Evolutionary conservation across 2,888 invertebrate genomes (phyloP).

Genomic region (Sinhomidia bicolor): DNA sequence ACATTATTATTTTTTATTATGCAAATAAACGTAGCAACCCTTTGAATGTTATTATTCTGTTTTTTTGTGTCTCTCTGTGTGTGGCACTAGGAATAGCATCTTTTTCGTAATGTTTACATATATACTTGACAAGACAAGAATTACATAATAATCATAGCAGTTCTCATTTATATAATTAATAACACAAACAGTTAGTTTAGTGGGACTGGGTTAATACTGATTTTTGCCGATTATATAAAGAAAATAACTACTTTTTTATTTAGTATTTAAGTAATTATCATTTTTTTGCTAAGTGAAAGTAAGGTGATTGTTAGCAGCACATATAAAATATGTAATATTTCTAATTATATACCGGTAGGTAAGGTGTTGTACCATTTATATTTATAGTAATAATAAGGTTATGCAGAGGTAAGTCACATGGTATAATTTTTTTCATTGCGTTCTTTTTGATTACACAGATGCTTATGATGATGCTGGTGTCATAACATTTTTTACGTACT

Average conservation of each 20-base stretch:
- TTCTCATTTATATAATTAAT: not conserved
- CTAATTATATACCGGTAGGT: constrained; percentile 22
- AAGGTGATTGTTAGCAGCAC: constrained; percentile 60
- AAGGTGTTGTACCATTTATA: constrained; percentile 28
- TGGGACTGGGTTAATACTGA: constrained; percentile 68
- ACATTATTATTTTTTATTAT: constrained; percentile 30
- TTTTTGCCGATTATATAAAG: constrained; percentile 51
- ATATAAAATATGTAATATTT: constrained; percentile 46
- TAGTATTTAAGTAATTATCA: constrained; percentile 1
- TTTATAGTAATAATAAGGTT: constrained; percentile 21
- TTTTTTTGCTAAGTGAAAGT: constrained; percentile 31
- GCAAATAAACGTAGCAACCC: constrained; percentile 62
- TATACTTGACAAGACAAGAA: constrained; percentile 41
- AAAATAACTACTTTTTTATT: constrained; percentile 32
- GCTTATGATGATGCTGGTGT: constrained; percentile 34
- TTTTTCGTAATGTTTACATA: constrained; percentile 19
- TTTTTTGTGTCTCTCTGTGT: constrained; percentile 20
- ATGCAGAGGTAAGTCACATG: constrained; percentile 53
- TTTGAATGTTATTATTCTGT: constrained; percentile 32
- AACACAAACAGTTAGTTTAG: constrained; percentile 41
- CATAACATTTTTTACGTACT: constrained; percentile 32
- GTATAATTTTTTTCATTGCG: constrained; percentile 19
- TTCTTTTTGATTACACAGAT: constrained; percentile 22
- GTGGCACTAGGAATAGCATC: constrained; percentile 65
- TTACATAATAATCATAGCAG: constrained; percentile 4